Percentiles rank a stretch among this genome's conserved stretches.
These are phyloP conservation scores for Rhadina sibilatrix DNA, from an alignment of 2,113 vertebrate genomes.

Conservation along the genomic window DNA sequence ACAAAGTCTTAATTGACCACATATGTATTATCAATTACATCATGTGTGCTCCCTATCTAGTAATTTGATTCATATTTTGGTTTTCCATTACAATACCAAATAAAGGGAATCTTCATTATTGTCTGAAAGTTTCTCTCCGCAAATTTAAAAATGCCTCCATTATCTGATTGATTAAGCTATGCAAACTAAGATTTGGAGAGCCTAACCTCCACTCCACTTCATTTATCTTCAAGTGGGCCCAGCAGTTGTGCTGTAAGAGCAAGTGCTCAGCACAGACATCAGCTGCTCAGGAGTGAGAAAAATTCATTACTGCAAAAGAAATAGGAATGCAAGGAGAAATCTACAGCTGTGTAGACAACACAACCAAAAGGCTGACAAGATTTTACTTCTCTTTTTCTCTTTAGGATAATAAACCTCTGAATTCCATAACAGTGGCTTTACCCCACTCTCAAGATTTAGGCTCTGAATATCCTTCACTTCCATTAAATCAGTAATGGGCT, in stretches of 20 bases:
- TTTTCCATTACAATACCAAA: background rate
- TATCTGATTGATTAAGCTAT: slow-evolving; percentile 10
- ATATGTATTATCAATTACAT: background rate
- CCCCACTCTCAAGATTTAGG: background rate
- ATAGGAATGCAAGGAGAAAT: background rate
- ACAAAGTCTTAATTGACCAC: background rate
- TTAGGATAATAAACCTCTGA: background rate
- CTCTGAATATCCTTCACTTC: background rate
- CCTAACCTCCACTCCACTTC: background rate
- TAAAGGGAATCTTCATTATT: background rate
- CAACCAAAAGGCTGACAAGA: background rate
- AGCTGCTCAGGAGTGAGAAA: background rate
- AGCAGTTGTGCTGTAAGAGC: background rate
- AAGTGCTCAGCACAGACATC: background rate
- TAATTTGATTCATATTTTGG: background rate
- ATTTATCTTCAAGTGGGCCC: slow-evolving; percentile 21
- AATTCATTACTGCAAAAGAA: background rate
- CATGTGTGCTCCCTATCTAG: background rate
- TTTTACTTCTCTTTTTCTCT: background rate
- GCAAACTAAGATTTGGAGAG: slow-evolving; percentile 12
- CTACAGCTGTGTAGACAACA: background rate
- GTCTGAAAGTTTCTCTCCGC: background rate
- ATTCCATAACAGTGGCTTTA: background rate
- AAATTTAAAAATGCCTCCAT: background rate
- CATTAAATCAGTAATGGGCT: background rate